phyloP scores from a whole-genome alignment of 2,888 invertebrate species.

The Sphaerophoria taeniata region DNA sequence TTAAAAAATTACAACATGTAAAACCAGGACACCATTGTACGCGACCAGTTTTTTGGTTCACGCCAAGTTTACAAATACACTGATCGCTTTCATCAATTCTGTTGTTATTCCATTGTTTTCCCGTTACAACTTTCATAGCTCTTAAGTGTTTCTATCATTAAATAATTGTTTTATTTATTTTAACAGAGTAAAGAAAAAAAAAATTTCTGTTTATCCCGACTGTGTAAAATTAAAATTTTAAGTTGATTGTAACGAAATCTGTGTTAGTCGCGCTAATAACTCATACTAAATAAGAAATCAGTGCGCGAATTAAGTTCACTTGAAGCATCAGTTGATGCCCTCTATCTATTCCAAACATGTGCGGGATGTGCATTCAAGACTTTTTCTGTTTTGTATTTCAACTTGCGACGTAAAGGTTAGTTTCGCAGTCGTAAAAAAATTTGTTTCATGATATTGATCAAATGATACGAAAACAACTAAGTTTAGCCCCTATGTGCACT shows the following conservation, averaged over 20 bases:
- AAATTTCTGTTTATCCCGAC: too few species aligned
- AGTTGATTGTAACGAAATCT: slow-evolving; percentile 49
- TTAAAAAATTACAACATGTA: slow-evolving; percentile 81
- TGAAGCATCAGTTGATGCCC: slow-evolving; percentile 49
- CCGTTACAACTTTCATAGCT: slow-evolving; percentile 44
- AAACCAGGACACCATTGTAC: slow-evolving; percentile 83
- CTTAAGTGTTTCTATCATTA: neutral
- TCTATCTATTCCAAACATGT: slow-evolving; percentile 46
- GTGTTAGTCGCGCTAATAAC: slow-evolving; percentile 79
- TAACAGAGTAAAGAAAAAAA: too few species aligned
- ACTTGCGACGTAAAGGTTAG: too few species aligned
- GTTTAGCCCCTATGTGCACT: too few species aligned
- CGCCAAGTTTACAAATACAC: slow-evolving; percentile 78
- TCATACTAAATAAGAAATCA: slow-evolving; percentile 77
- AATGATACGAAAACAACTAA: too few species aligned
- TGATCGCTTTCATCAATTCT: slow-evolving; percentile 69
- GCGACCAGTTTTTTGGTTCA: slow-evolving; percentile 81
- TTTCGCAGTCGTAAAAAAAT: too few species aligned
- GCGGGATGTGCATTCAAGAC: slow-evolving; percentile 61
- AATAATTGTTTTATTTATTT: too few species aligned
- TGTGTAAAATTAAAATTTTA: too few species aligned
- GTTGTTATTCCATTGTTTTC: slow-evolving; percentile 68
- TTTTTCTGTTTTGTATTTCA: slow-evolving; percentile 21
- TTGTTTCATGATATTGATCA: too few species aligned
- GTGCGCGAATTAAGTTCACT: slow-evolving; percentile 54